Base-by-base conservation (phyloP, 2,797 vertebrate species). In the Oceanodroma leucorhoa region DNA sequence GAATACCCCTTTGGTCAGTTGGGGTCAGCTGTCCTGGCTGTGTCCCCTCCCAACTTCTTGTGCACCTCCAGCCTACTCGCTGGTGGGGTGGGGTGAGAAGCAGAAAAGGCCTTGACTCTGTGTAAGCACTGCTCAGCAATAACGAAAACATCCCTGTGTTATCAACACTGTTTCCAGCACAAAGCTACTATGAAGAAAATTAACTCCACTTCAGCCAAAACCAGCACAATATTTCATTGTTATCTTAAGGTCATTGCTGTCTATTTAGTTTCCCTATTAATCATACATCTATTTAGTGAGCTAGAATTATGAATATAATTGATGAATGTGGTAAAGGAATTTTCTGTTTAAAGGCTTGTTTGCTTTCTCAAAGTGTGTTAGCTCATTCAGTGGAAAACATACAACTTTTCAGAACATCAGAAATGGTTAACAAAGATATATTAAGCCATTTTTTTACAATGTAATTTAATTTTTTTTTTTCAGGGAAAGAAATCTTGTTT, bases 401-500 rank as follows among this genome's bases (percentile, higher is more conserved):
- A 11, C 10, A 65, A 3, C 19, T 66, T 71, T 71, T 69, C 27
- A 78, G 62, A 61, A 60, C 26, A 62, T 72, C 6, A 19, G 34
- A 41, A 69, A 32, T 48, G 5, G 4, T 48, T 77, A 75, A 48
- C 6, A 76, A 73, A 66, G 36, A 38, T 20, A 46, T 20, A 7
- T 58, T 48, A 80, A 73, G 26, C 27, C 10, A 8, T 29, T 70
- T 64, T 71, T 71, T 79, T 64, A 34, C 6, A 32, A 7, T 82
- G 41, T 6, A 45, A 29, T n/a, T 64, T 83, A 14, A 6, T 43
- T 18, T 54, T 88, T 58, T 66, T 76, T 71, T 51, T 97, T 73
- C 95, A 99, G 98, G 75, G 98, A 99, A 51, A 97, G 98, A 95
- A 98, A 90, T 94, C 98, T 98, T 38, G 97, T 98, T 94, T 99